These are phyloP conservation scores for Ophthalmolycus amberensis DNA, from an alignment of 2,113 vertebrate species.

Conservation along the genomic window DNA sequence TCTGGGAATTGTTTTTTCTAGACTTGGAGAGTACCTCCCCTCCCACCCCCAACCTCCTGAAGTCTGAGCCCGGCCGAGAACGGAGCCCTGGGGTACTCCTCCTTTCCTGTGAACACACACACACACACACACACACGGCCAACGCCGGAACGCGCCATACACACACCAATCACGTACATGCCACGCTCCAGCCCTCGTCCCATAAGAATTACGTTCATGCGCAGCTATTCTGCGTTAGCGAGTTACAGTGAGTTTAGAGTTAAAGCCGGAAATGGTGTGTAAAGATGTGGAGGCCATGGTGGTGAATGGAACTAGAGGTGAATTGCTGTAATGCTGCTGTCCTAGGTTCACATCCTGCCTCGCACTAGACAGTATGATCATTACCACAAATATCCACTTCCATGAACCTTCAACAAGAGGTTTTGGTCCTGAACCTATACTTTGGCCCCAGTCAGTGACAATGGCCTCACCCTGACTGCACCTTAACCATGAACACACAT, in stretches of 20 bases:
- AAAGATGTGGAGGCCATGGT: background rate
- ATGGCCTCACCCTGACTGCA: background rate
- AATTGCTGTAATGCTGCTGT: background rate
- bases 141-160: constrained; percentile 13
- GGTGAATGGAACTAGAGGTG: background rate
- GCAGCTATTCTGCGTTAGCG: constrained; percentile 25
- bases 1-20: constrained; percentile 72
- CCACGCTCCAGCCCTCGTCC: constrained; percentile 1
- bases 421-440: background rate
- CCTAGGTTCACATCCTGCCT: constrained; percentile 12
- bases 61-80: constrained; percentile 50
- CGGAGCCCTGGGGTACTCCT: constrained; percentile 62
- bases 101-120: constrained; percentile 60
- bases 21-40: constrained; percentile 46
- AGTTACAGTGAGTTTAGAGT: constrained; percentile 14
- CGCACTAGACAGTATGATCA: background rate
- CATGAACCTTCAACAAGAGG: background rate
- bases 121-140: background rate
- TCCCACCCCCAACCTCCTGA: background rate
- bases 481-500: background rate
- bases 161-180: constrained; percentile 24
- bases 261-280: constrained; percentile 11
- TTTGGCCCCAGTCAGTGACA: background rate
- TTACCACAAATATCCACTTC: background rate
- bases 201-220: constrained; percentile 25